These are phyloP conservation scores for Eupithecia insigniata DNA, from an alignment of 2,888 invertebrate species.

Conservation along the genomic window DNA sequence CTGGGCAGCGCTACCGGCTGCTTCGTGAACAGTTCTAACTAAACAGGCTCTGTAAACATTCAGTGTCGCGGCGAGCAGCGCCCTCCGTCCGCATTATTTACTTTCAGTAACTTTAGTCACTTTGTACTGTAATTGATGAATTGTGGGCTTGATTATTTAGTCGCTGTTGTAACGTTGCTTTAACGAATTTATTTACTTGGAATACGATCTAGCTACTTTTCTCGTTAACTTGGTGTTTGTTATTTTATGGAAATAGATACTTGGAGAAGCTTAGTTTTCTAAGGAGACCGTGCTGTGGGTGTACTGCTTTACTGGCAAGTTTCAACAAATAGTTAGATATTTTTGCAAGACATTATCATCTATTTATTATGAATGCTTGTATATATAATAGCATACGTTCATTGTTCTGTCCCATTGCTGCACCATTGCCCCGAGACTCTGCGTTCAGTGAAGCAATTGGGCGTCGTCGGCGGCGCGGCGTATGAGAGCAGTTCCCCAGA, in stretches of 20 bases:
- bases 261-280: neutral
- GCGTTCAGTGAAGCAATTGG: too few species aligned
- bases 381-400: too few species aligned
- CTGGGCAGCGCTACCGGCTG: neutral
- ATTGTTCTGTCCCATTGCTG: too few species aligned
- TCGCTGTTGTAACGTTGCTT: neutral
- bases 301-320: too few species aligned
- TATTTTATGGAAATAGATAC: neutral
- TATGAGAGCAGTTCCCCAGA: too few species aligned
- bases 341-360: too few species aligned
- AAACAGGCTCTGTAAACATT: neutral
- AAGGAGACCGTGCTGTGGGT: too few species aligned
- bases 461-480: too few species aligned
- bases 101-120: neutral
- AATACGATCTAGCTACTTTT: neutral
- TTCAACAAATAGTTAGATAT: too few species aligned
- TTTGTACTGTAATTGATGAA: constrained; percentile 2
- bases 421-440: too few species aligned
- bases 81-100: neutral
- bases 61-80: neutral
- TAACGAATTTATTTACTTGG: neutral
- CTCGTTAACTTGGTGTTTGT: neutral
- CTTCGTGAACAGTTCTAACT: neutral
- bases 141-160: neutral
- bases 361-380: too few species aligned